These are phyloP conservation scores for Malaclemys terrapin DNA, from an alignment of 2,113 vertebrate genomes.

Conservation along the genomic window DNA sequence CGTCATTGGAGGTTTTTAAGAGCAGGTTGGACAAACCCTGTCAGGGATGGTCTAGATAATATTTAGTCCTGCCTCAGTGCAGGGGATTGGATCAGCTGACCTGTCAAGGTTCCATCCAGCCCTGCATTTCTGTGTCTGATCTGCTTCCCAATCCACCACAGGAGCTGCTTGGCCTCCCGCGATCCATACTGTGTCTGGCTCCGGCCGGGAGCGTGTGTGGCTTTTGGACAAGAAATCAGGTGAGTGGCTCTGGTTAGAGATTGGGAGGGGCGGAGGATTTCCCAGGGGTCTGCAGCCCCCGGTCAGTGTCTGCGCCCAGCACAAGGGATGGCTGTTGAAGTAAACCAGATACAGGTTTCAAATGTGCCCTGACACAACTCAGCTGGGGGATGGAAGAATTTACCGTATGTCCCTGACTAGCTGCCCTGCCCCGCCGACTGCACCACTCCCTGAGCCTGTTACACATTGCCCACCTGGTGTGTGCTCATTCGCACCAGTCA, in stretches of 20 bases:
- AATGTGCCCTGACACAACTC: not conserved
- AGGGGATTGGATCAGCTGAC: not conserved
- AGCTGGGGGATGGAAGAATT: not conserved
- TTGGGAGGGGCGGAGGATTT: not conserved
- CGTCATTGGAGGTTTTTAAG: not conserved
- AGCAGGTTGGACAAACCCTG: not conserved
- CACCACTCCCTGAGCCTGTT: not conserved
- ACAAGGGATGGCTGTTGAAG: not conserved
- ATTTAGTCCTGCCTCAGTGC: not conserved
- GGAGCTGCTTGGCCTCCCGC: conserved; percentile 88
- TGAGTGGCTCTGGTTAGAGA: conserved; percentile 65
- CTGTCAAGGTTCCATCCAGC: not conserved
- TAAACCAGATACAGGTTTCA: not conserved
- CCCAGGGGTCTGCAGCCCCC: not conserved
- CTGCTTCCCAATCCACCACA: conserved; percentile 49
- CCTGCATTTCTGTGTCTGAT: not conserved
- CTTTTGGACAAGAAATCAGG: conserved; percentile 80
- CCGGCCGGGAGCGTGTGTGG: conserved; percentile 82
- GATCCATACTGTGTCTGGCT: conserved; percentile 94
- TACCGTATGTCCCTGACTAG: not conserved
- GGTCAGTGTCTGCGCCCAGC: not conserved
- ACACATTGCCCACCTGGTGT: not conserved
- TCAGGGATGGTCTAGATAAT: not conserved
- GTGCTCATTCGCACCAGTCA: not conserved
- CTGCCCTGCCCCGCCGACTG: not conserved